Evolutionary conservation across 2,797 vertebrate genomes (phyloP).

Genomic region (Huso huso): DNA sequence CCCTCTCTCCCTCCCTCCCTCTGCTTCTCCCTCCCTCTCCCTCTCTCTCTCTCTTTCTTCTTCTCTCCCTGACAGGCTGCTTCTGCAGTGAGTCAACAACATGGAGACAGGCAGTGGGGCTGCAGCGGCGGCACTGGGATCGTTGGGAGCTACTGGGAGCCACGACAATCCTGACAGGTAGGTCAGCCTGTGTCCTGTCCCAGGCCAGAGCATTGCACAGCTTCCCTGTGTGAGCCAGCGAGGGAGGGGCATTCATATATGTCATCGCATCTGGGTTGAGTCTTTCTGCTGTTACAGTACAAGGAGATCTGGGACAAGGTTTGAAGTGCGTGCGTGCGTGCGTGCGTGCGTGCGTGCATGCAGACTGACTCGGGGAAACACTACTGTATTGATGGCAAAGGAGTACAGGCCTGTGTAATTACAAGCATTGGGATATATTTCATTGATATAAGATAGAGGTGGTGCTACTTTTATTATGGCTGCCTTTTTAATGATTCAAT

Average conservation of each 20-base stretch:
- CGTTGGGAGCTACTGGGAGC: conserved; percentile 55
- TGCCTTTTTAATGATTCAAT: too few species aligned
- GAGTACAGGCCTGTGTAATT: too few species aligned
- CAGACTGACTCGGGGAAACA: too few species aligned
- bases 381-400: too few species aligned
- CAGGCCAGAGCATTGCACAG: conserved; percentile 1
- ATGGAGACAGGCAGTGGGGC: conserved; percentile 66
- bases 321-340: too few species aligned
- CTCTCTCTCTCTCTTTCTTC: conserved; percentile 21
- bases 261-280: not conserved
- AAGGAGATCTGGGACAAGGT: too few species aligned
- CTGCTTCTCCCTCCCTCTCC: conserved; percentile 19
- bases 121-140: conserved; percentile 58
- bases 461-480: too few species aligned
- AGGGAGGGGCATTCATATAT: conserved; percentile 2
- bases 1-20: conserved; percentile 23
- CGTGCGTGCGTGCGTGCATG: too few species aligned
- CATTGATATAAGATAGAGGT: too few species aligned
- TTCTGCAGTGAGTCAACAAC: conserved; percentile 59
- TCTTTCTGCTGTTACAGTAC: not conserved
- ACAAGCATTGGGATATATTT: too few species aligned
- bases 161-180: conserved; percentile 62
- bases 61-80: conserved; percentile 39
- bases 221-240: conserved; percentile 11
- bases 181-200: conserved; percentile 27